Conservation (phyloP, 2,113 vertebrate species). For the Panthera uncia region DNA sequence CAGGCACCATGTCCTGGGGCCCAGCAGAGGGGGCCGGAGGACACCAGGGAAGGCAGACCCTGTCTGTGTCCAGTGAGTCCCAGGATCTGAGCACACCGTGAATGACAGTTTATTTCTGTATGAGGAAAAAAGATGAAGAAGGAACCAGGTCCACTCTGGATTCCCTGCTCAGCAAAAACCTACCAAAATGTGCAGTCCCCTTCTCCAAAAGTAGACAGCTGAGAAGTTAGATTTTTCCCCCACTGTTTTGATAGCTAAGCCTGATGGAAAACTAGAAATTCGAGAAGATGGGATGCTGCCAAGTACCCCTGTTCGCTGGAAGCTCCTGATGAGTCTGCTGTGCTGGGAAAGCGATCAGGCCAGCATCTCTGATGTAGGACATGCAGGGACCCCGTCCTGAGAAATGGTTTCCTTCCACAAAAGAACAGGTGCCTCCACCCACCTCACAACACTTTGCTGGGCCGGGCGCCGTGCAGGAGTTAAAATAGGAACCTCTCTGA, state of each 20-base stretch:
- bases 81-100: background rate
- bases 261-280: conserved; percentile 12
- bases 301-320: background rate
- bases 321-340: background rate
- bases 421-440: background rate
- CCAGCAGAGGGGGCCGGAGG: background rate
- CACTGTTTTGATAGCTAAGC: background rate
- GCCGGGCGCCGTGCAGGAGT: fast-evolving
- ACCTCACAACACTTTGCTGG: background rate
- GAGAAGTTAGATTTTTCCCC: background rate
- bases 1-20: background rate
- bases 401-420: background rate
- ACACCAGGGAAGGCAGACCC: background rate
- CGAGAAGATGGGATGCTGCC: background rate
- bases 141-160: background rate
- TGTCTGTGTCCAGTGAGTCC: background rate
- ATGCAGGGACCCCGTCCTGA: background rate
- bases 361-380: background rate
- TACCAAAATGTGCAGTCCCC: background rate
- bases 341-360: background rate
- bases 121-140: background rate
- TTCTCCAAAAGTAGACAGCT: background rate
- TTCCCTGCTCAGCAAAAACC: background rate
- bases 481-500: background rate
- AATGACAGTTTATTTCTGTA: background rate